Base-by-base conservation (phyloP, 2,888 invertebrate species). In the Stenichneumon culpator region DNA sequence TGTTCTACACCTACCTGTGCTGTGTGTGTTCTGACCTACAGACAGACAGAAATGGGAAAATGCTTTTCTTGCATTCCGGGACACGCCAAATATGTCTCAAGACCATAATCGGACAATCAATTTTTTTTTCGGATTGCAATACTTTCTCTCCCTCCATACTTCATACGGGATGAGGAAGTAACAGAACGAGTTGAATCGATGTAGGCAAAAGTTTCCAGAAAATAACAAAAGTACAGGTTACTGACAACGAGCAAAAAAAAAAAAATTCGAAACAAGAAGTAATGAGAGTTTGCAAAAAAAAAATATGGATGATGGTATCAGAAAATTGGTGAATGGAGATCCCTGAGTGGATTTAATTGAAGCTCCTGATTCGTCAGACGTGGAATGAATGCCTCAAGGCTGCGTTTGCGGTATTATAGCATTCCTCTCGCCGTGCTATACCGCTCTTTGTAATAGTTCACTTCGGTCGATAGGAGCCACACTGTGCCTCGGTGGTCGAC, bases 381-480 rank as follows among this genome's bases (percentile, higher is more conserved):
- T 14, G 28, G 22, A 60, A 28, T 28, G 28, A 28, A 60, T 47
- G 73, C 60, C 60, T 63, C 73, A 25, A 60, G 73, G 60, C 60
- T 74, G 39, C 25, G 32, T 22, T 60, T 25, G 16, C 28, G 36
- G 6, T 39, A 39, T 57, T 57, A 39, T 22, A 54, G 54, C 19
- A 70, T 72, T 57, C 22, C 39, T 36, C 16, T 14, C 25, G 44
- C 47, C n/a, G 39, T 28, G 28, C 52, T 47, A 47, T 47, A 11
- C n/a, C n/a, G 63, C 19, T 39, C 47, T 25, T 44, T 60, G 63
- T 63, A 50, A 63, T 54, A 39, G 74, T 74, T 63, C n/a, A 44
- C 74, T 63, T 47, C 63, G 74, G 74, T 74, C 74, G 74, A 74
- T 74, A 74, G 52, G 14, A 65, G 52, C 73, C 50, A 4, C 16